A percentile compares a stretch with the other conserved stretches of the same genome.
phyloP scores from a whole-genome alignment of 2,113 vertebrate species.

The Lampris megalopsis region DNA sequence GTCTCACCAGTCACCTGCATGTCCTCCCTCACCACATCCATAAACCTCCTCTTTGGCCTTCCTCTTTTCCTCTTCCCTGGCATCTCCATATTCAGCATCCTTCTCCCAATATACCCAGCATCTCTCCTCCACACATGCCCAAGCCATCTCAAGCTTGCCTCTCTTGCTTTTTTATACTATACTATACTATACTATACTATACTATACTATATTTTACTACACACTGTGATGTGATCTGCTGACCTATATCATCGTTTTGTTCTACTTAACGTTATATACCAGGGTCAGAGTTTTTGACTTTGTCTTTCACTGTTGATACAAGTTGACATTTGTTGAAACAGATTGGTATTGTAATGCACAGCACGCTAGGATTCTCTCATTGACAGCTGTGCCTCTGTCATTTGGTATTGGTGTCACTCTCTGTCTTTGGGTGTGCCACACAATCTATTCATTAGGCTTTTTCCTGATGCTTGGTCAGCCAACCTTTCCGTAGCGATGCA shows the following conservation, averaged over 20 bases:
- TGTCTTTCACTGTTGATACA: too few species aligned
- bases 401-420: conserved; percentile 20
- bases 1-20: too few species aligned
- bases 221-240: neutral
- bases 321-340: neutral
- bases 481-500: conserved; percentile 54
- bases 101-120: too few species aligned
- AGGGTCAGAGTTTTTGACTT: too few species aligned
- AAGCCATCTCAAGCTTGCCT: too few species aligned
- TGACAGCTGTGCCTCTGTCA: conserved; percentile 1
- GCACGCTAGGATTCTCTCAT: neutral
- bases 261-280: neutral
- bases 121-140: too few species aligned
- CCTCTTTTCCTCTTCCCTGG: too few species aligned
- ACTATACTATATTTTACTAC: neutral
- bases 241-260: neutral
- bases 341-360: conserved; percentile 19
- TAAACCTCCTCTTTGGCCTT: too few species aligned
- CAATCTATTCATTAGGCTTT: conserved; percentile 61
- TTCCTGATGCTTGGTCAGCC: conserved; percentile 60
- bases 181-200: neutral
- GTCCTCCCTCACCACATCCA: too few species aligned
- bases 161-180: too few species aligned
- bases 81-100: too few species aligned
- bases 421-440: conserved; percentile 46